Base-by-base conservation (phyloP, 2,888 invertebrate genomes). In the Hemaris fuciformis region DNA sequence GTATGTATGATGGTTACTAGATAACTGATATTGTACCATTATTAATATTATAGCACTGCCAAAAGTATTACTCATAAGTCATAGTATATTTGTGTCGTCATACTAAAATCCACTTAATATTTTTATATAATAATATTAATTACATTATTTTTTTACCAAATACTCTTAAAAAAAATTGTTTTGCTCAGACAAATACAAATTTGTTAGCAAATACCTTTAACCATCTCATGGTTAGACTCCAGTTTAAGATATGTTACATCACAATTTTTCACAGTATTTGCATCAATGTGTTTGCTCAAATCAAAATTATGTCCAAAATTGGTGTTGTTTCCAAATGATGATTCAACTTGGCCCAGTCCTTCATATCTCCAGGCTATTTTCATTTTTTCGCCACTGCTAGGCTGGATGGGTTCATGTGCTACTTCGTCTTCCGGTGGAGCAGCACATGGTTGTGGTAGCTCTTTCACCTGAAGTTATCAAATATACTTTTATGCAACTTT, bases 351-450 rank as follows among this genome's bases (percentile, higher is more conserved):
- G 31, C 94, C 94, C 69, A 97, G 93, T 66, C 96, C 95, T 79
- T 97, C 96, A 85, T 98, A 98, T 64, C 98, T 93, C 96, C 98
- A 98, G 0, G 98, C 98, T 81, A 98, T 98, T 81, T 96, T 95
- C 95, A 98, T 95, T 71, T 95, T 94, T 68, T 94, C 93, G 41
- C 88, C 78, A 63, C 75, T 77, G 31, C 71, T 70, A 23, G 72
- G 62, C 15, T 72, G 75, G 31, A 71, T 70, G 23, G 72, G 63
- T 20, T 72, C 75, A 53, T 80, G 69, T 34, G 75, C 84, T 57
- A 73, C 68, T 65, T 92, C 92, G 71, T 90, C 90, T 62, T 89
- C 85, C 65, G 90, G 87, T 60, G 93, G 87, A 64, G 74, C 74
- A 56, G 80, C 71, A 45, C 94, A 93, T 25, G 95, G 94, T 58